A percentile compares a stretch with the other conserved stretches of the same genome.
Conservation (phyloP, 2,888 invertebrate species). For the Parapristionchus giblindavisi region DNA sequence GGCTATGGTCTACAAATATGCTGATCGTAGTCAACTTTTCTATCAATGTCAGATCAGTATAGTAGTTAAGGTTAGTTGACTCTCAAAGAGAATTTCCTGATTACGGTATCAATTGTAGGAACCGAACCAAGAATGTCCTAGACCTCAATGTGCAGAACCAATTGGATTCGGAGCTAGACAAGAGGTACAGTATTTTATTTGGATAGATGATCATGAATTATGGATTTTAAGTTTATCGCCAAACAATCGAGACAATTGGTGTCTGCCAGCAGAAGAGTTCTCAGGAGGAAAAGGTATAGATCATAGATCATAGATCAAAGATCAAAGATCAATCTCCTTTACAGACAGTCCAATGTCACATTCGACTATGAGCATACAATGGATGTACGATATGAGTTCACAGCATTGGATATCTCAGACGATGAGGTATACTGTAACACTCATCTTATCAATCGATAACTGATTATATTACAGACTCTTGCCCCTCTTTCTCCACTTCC, state of each 20-base stretch:
- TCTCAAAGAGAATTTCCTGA: background rate
- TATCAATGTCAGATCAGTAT: constrained; percentile 69
- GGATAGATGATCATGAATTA: background rate
- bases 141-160: constrained; percentile 66
- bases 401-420: constrained; percentile 63
- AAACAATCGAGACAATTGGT: constrained; percentile 11
- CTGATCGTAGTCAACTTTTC: constrained; percentile 68
- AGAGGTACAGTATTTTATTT: constrained; percentile 9
- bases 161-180: constrained; percentile 62
- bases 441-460: background rate
- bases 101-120: constrained; percentile 45
- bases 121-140: constrained; percentile 66
- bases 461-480: background rate
- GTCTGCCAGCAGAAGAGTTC: constrained; percentile 30
- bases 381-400: constrained; percentile 67
- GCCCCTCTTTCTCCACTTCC: background rate
- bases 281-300: constrained; percentile 22
- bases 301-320: no score
- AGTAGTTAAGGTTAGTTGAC: constrained; percentile 56
- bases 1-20: constrained; percentile 70
- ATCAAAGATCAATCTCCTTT: background rate
- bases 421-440: constrained; percentile 53
- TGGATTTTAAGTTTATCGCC: background rate
- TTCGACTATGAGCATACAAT: constrained; percentile 55
- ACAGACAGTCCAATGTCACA: constrained; percentile 32